phyloP scores from a whole-genome alignment of 2,113 vertebrate genomes.

The Petromus typicus region DNA sequence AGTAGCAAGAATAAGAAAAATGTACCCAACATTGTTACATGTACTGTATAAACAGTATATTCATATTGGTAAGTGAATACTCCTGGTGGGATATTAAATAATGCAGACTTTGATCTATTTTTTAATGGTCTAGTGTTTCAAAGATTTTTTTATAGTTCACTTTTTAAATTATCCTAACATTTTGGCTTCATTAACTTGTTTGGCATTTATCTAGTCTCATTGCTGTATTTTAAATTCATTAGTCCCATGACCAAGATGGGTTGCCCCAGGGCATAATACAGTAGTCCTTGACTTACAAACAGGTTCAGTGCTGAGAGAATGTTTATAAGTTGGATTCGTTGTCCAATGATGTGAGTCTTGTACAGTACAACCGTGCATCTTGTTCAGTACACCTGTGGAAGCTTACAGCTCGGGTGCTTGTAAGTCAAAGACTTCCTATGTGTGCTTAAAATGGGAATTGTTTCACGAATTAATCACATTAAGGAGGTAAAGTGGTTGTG shows the following conservation, averaged over 20 bases:
- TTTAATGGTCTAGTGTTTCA: neutral
- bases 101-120: neutral
- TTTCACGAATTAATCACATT: neutral
- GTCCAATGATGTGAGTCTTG: neutral
- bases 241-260: neutral
- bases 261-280: neutral
- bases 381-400: neutral
- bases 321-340: neutral
- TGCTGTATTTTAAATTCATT: neutral
- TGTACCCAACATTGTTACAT: neutral
- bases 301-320: neutral
- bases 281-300: neutral
- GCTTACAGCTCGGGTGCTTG: neutral
- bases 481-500: neutral
- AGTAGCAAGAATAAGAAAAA: neutral
- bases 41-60: neutral
- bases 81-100: slow-evolving; percentile 60
- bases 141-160: neutral
- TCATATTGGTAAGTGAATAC: slow-evolving; percentile 10
- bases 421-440: neutral
- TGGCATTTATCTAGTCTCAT: slow-evolving; percentile 45
- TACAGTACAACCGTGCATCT: neutral
- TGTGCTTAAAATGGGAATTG: neutral
- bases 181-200: slow-evolving; percentile 17
- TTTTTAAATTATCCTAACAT: slow-evolving; percentile 38